These are phyloP conservation scores for Nothoprocta perdicaria DNA, from an alignment of 2,113 vertebrate species.

Conservation along the genomic window DNA sequence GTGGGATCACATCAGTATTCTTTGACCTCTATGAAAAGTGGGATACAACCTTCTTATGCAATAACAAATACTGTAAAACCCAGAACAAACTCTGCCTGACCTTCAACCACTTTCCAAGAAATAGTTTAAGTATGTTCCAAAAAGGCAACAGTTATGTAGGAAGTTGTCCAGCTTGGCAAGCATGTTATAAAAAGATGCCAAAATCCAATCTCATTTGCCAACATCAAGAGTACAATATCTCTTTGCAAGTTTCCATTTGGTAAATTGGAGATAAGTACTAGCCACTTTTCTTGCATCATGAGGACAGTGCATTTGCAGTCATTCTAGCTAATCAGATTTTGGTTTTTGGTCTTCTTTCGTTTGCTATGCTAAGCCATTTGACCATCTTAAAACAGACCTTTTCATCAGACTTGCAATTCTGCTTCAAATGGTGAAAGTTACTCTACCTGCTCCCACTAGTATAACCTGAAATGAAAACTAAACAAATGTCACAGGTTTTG, in stretches of 20 bases:
- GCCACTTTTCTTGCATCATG: background rate
- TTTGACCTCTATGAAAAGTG: background rate
- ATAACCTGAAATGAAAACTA: background rate
- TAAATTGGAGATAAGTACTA: background rate
- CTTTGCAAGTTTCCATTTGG: background rate
- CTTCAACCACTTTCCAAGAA: constrained; percentile 39
- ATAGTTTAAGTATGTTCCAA: constrained; percentile 45
- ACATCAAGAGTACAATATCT: background rate
- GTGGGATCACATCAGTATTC: background rate
- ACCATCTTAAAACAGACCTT: background rate
- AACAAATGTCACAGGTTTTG: background rate
- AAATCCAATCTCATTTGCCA: background rate
- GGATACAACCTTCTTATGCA: background rate
- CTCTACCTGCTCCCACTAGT: background rate
- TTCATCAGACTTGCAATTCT: background rate
- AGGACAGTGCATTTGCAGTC: background rate
- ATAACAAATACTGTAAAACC: constrained; percentile 29
- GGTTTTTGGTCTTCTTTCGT: background rate
- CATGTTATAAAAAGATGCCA: background rate
- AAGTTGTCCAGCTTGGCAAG: constrained; percentile 21
- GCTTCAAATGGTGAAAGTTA: background rate
- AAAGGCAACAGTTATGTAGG: background rate
- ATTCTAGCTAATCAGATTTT: background rate
- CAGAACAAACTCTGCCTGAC: constrained; percentile 22
- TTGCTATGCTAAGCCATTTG: background rate